Evolutionary conservation across 2,797 vertebrate species (phyloP), one percentile per base, ranked within the genome.

Genomic region (Parotocinclus haroldoi): DNA sequence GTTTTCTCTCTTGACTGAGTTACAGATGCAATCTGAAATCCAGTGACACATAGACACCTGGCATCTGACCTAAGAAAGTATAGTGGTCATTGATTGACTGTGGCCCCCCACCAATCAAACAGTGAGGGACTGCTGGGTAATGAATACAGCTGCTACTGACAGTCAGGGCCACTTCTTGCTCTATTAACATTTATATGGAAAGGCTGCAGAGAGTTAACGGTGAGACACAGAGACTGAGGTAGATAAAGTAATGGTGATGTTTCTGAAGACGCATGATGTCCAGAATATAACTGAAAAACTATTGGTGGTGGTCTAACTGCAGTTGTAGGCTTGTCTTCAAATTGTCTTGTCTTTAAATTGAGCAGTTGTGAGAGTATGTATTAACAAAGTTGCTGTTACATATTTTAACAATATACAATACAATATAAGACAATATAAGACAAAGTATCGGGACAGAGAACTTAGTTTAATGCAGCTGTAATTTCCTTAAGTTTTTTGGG

Each of bases 61-160:
- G 55, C 87, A 85, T 83, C 86, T 87, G 88, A 87, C 67, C 86
- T 86, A 87, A 88, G 86, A 89, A 86, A 84, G 83, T 83, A 90
- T 86, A 84, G 84, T 82, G 89, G 86, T 89, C 88, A 91, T 90
- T 87, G 86, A 88, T 91, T 91, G 90, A 83, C 80, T 87, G 86
- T 86, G 86, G 83, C 89, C 83, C 86, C 88, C 87, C 85, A 82
- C 84, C 85, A 88, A 84, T 88, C 88, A 84, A 48, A 40, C 52
- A 53, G 64, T 80, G 83, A 66, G 83, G 89, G 64, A 73, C 55
- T 61, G 44, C 63, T 50, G 56, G 39, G 56, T 75, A 78, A 75
- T 68, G 52, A 67, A 75, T 65, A 39, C 66, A 51, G 59, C 49
- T 50, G 18, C 76, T 75, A 68, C 62, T 65, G 84, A 84, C 85